Conservation (phyloP, 2,113 vertebrate species). For the Marmota monax region DNA sequence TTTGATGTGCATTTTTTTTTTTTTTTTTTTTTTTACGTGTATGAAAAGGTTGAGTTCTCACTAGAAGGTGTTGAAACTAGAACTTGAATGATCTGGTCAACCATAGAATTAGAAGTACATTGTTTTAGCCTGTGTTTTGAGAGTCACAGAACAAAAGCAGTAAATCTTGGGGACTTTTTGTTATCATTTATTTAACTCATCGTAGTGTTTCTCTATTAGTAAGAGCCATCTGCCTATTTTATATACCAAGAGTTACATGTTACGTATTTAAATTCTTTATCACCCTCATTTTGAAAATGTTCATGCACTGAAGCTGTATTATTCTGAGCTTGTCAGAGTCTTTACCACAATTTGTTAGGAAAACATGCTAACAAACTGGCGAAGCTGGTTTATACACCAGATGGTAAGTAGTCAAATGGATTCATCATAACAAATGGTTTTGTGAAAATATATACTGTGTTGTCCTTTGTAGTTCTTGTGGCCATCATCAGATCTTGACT, state of each 20-base stretch:
- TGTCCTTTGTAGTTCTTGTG: neutral
- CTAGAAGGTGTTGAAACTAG: neutral
- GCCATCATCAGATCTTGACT: neutral
- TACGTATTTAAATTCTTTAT: neutral
- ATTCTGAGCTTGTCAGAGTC: neutral
- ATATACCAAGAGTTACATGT: neutral
- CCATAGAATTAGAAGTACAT: neutral
- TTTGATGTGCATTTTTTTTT: neutral
- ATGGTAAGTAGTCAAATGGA: neutral
- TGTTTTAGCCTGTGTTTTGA: neutral
- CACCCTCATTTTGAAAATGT: slow-evolving; percentile 2
- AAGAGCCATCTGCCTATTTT: neutral
- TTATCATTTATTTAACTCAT: neutral
- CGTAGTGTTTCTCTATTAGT: neutral
- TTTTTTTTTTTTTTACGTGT: slow-evolving; percentile 11
- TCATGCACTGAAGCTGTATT: neutral
- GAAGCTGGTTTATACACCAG: neutral
- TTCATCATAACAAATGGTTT: neutral
- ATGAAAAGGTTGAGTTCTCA: neutral
- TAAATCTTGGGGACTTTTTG: neutral
- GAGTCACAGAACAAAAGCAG: neutral
- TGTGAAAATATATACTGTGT: neutral
- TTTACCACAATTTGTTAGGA: neutral
- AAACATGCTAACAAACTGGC: neutral
- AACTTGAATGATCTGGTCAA: neutral